Evolutionary conservation across 1,140 invertebrate species (phyloP), one percentile per base, ranked within the genome.

Genomic region (Zaprionus africanus): DNA sequence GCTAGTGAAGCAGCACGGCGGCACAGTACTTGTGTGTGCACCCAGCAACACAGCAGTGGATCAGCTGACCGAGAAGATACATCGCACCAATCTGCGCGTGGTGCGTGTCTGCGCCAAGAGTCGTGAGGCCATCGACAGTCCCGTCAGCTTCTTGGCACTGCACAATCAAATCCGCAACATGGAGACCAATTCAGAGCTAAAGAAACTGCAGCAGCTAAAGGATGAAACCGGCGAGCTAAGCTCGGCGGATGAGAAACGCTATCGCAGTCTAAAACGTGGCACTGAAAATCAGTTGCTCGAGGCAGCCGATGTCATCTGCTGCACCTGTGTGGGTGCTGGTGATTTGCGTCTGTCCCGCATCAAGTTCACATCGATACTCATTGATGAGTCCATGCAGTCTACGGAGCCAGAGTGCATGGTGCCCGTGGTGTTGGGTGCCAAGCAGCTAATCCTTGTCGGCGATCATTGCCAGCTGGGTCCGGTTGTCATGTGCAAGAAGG

Each of bases 401-500:
- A 99, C 99, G 4, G 99, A 99, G 92, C 98, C 98, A 0, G 98
- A 99, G 85, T 99, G 98, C 90, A 99, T 99, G 98, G 98, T 99
- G 5, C 98, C 99, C 0, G 98, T 99, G 0, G 98, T 99, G 1
- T 93, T 99, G 2, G 99, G 99, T n/a, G 98, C 98, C 9, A 97
- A 98, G 88, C 95, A 99, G 93, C 93, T 99, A 1, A 98, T 99
- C 67, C 94, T 99, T 0, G 99, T 99, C 1, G 99, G 99, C 2
- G 99, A 99, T 94, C 99, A 99, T 93, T 99, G 99, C 87, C 99
- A 99, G 93, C 94, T 99, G 28, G 98, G 99, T 0, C 99, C 99
- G 0, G 98, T 99, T 0, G 98, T 99, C 0, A 99, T 99, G 98
- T 99, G 99, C 93, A 99, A 99, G 93, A 99, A 99, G 93, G 99